Base-by-base conservation (phyloP, 2,888 invertebrate species). In the Merodon equestris region DNA sequence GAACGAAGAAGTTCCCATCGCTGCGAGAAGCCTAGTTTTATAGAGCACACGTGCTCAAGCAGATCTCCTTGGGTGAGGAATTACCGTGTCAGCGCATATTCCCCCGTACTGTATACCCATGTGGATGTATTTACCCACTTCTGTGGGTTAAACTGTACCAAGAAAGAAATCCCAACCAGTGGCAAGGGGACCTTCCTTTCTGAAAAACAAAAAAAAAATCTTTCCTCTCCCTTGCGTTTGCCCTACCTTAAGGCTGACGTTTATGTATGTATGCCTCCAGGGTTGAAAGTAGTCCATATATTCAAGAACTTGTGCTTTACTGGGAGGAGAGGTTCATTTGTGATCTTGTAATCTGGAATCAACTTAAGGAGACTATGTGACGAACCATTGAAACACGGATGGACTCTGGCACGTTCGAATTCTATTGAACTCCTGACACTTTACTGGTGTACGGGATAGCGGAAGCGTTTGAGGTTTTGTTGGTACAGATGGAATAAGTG, bases 11-110 rank as follows among this genome's bases (percentile, higher is more conserved):
- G 40, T 61, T 68, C 50, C 57, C 45, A 67, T 53, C 73, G 50
- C 73, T 19, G 53, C 74, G 58, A 74, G 79, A 74, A 54, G 44
- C 60, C 79, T 79, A 70, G 68, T 70, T 79, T 79, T 74, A 70
- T 79, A 79, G 74, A 70, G 79, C 79, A 79, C 79, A 79, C 79
- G 79, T 79, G 79, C 79, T 79, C 58, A 64, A 60, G 74, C 47
- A 79, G 64, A 64, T 74, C 68, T 63, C 63, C 60, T 71, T 77
- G 48, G 38, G 38, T 64, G 60, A 27, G 27, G 27, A 68, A 74
- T 68, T 79, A 68, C 73, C 68, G 68, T 79, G 42, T 34, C 72
- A 66, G 66, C 36, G 40, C 60, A 45, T 17, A 18, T 38, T 44
- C 34, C 10, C 14, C 14, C 18, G 12, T 56, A 27, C 50, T 27